Conservation (phyloP, 2,888 invertebrate genomes). For the Drosophila parthenogenetica region DNA sequence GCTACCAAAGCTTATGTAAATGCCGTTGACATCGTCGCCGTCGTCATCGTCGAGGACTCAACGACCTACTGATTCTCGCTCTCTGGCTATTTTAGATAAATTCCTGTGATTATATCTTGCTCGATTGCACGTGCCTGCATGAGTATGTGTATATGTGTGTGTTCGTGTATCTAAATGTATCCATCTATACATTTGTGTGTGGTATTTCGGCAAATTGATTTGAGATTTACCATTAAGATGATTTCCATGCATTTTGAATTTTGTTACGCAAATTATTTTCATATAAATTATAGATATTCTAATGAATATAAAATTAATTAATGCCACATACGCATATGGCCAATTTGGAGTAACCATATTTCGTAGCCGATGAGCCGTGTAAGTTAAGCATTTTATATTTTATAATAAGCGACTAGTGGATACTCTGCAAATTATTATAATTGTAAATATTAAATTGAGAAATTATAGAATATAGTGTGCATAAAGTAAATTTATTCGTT, state of each 20-base stretch:
- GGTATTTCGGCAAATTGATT: conserved; percentile 66
- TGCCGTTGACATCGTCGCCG: conserved; percentile 50
- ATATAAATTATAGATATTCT: conserved; percentile 72
- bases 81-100: conserved; percentile 70
- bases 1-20: conserved; percentile 73
- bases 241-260: conserved; percentile 61
- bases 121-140: conserved; percentile 67
- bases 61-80: conserved; percentile 51
- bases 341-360: conserved; percentile 30
- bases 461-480: too few relatives aligned
- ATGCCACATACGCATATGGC: conserved; percentile 33
- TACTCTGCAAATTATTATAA: background rate
- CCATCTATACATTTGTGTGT: conserved; percentile 7
- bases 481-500: too few relatives aligned
- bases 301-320: conserved; percentile 77
- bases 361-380: conserved; percentile 16
- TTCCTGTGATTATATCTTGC: conserved; percentile 74
- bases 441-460: too few relatives aligned
- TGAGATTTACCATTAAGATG: conserved; percentile 68
- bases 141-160: conserved; percentile 16
- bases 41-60: conserved; percentile 29
- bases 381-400: background rate
- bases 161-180: conserved; percentile 19
- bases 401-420: background rate
- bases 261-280: conserved; percentile 70